Base-by-base conservation (phyloP, 2,113 vertebrate genomes). In the Dicaeum eximium region DNA sequence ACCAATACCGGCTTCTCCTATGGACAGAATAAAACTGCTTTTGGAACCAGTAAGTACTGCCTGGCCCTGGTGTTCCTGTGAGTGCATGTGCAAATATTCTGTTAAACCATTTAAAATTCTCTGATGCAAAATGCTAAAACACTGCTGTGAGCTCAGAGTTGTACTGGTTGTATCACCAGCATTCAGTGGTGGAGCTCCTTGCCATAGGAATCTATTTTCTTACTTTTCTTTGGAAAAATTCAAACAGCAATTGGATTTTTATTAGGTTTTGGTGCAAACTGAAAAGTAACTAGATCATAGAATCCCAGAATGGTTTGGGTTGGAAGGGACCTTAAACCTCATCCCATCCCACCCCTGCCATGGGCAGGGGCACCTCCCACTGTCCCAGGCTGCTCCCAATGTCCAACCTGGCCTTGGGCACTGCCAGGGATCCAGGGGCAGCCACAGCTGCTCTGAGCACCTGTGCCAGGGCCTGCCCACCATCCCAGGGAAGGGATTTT, bases 1-100 rank as follows among this genome's bases (percentile, higher is more conserved):
- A 97, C 99, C 4, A 99, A 99, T 86, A 97, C 98, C 11, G 98
- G 97, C 90, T 99, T 99, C 94, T 98, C 98, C 4, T 99, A 99
- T 1, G 99, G 99, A 47, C 98, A 97, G 88, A 98, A 98, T 45
- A 99, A 99, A 97, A 98, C 97, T 60, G 98, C 97, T 23, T 99
- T 99, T 82, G 99, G 99, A 92, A 97, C 98, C 42, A 97, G 99
- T 99, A 93, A 98, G 98, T 97, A 57, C 37, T 60, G 67, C 35
- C 30, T 48, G 19, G 35, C 13, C 69, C 37, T 45, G 31, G 15
- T 5, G 1, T 75, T n/a, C 2, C 67, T 64, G 35, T 40, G n/a
- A 11, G 27, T 3, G 5, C 15, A 5, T 3, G 1, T 9, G 23
- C 38, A 45, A 21, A 31, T 40, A 2, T 1, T 48, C 24, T 25